A percentile compares a stretch with the other conserved stretches of the same genome.
These are phyloP conservation scores for Trachemys scripta DNA, from an alignment of 2,113 vertebrate species.

Conservation along the genomic window DNA sequence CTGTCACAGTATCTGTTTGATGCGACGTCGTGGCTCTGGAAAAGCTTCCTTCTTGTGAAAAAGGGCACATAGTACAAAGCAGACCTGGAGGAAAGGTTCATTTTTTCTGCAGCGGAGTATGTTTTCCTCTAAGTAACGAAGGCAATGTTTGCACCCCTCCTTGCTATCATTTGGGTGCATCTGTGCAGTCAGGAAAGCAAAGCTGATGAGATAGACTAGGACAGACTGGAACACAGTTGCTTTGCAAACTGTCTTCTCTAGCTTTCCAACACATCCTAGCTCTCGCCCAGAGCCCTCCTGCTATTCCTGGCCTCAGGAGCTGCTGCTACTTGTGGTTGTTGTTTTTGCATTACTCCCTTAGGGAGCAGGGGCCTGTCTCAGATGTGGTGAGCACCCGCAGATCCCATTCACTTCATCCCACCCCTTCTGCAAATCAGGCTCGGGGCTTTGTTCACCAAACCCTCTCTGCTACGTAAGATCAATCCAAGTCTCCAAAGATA, in stretches of 20 bases:
- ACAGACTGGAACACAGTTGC: background rate
- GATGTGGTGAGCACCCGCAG: accelerated
- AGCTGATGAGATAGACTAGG: background rate
- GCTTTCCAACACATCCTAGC: background rate
- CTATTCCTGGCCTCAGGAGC: background rate
- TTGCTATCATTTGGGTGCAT: background rate
- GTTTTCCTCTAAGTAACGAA: background rate
- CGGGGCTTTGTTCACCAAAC: accelerated
- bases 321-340: accelerated
- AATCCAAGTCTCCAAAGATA: background rate
- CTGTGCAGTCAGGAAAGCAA: background rate
- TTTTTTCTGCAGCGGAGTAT: background rate
- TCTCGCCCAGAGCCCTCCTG: background rate
- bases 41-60: background rate
- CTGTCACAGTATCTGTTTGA: background rate
- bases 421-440: background rate
- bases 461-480: background rate
- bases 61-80: accelerated
- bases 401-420: background rate
- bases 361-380: background rate
- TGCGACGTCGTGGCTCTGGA: background rate
- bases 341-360: accelerated
- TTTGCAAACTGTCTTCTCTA: background rate
- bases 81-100: accelerated
- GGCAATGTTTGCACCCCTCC: background rate